Evolutionary conservation across 2,113 vertebrate species (phyloP).

Genomic region (Nipponia nippon): DNA sequence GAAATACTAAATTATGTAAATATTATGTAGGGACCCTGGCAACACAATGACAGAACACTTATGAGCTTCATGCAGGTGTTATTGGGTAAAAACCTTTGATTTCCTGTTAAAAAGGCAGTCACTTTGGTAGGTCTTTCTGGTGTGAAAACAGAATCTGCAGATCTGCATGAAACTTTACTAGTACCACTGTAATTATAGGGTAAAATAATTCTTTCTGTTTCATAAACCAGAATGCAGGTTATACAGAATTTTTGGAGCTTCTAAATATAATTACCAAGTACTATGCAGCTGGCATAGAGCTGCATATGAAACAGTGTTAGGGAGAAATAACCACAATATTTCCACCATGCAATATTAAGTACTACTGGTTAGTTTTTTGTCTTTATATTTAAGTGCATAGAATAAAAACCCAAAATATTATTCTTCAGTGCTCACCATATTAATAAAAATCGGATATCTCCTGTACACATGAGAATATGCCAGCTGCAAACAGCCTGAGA

Average conservation of each 20-base stretch:
- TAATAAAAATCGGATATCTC: neutral
- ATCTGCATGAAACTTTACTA: neutral
- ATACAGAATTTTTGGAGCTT: neutral
- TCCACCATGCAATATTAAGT: neutral
- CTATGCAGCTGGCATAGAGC: neutral
- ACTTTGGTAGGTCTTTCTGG: neutral
- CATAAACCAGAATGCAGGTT: slow-evolving; percentile 38
- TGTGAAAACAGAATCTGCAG: neutral
- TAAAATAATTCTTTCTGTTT: slow-evolving; percentile 42
- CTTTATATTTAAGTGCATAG: neutral
- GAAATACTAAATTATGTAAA: neutral
- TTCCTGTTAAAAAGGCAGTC: neutral
- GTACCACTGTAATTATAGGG: neutral
- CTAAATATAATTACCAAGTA: slow-evolving; percentile 11
- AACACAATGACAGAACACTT: neutral
- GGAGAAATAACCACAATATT: neutral
- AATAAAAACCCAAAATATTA: neutral
- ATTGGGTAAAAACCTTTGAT: neutral
- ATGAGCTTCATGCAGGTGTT: neutral
- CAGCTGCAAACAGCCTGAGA: neutral
- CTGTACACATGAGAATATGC: neutral
- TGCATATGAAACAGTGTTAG: neutral
- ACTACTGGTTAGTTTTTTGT: neutral
- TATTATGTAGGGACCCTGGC: neutral
- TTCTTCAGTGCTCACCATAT: neutral